Percentiles rank a stretch among this genome's conserved stretches.
phyloP scores from a whole-genome alignment of 2,888 invertebrate genomes.

The Drosophila robusta region DNA sequence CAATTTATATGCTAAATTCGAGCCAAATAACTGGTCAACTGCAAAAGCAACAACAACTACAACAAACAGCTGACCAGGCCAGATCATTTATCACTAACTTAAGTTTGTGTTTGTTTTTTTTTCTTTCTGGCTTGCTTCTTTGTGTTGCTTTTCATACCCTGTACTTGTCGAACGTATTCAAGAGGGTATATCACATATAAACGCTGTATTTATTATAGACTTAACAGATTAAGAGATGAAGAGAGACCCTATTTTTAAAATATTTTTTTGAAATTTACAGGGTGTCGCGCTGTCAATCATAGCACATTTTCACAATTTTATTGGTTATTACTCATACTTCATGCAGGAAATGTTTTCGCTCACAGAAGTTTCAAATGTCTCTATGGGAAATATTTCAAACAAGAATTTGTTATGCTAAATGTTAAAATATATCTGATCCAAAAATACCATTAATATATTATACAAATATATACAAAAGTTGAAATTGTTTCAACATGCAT shows the following conservation, averaged over 20 bases:
- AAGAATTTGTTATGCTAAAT: too few relatives aligned
- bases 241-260: too few relatives aligned
- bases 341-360: background rate
- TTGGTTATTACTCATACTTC: conserved; percentile 1
- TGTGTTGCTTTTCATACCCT: conserved; percentile 30
- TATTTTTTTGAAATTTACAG: too few relatives aligned
- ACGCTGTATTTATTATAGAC: too few relatives aligned
- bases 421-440: too few relatives aligned
- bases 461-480: too few relatives aligned
- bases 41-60: conserved; percentile 21
- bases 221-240: too few relatives aligned
- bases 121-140: conserved; percentile 1
- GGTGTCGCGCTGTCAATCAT: too few relatives aligned
- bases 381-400: too few relatives aligned
- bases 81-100: conserved; percentile 75
- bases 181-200: background rate
- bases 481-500: too few relatives aligned
- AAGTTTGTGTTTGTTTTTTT: conserved; percentile 35
- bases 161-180: background rate
- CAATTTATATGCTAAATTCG: conserved; percentile 76
- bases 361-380: too few relatives aligned
- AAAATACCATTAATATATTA: too few relatives aligned
- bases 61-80: conserved; percentile 55
- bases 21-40: conserved; percentile 59
- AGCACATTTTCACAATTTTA: background rate